phyloP scores from a whole-genome alignment of 2,888 invertebrate species.

The Andrena flavipes region DNA sequence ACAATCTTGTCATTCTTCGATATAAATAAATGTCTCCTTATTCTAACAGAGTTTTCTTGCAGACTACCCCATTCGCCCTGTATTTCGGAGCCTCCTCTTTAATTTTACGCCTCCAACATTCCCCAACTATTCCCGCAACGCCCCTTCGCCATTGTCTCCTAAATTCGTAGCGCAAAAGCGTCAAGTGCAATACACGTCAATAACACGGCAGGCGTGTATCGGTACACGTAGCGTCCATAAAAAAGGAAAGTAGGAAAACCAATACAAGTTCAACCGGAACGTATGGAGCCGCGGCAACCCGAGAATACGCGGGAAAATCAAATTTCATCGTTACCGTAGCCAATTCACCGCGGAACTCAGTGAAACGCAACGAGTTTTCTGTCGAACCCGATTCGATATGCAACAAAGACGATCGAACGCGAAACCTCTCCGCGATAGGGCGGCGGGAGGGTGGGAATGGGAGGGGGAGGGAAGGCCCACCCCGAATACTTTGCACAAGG shows the following conservation, averaged over 20 bases:
- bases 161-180: conserved; percentile 6
- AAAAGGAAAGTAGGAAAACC: not conserved
- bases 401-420: conserved; percentile 24
- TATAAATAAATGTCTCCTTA: no score
- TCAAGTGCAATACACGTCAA: not conserved
- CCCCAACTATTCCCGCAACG: not conserved
- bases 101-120: not conserved
- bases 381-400: conserved; percentile 14
- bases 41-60: no score
- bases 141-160: not conserved
- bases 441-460: not conserved
- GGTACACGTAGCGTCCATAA: not conserved
- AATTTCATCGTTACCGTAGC: conserved; percentile 1
- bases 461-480: not conserved
- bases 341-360: not conserved
- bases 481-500: not conserved
- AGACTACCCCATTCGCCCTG: no score
- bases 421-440: not conserved
- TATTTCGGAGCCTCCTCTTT: no score
- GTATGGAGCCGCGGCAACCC: not conserved
- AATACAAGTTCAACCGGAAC: not conserved
- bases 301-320: conserved; percentile 16
- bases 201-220: not conserved
- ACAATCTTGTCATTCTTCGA: no score
- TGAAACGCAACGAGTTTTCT: conserved; percentile 20